Base-by-base conservation (phyloP, 2,797 vertebrate species). In the Geotrypetes seraphini region DNA sequence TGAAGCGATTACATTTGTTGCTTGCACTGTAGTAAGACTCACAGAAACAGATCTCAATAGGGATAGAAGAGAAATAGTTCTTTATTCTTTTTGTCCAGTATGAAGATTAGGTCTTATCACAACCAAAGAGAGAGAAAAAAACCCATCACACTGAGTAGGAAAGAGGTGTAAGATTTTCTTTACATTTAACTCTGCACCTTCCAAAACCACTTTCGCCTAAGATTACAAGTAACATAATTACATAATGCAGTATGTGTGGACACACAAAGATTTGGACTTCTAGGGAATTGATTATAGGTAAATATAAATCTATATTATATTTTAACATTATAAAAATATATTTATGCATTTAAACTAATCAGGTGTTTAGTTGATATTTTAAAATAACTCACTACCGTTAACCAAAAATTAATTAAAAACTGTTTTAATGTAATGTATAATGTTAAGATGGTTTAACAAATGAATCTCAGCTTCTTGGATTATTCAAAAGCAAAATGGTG, bases 1-100 rank as follows among this genome's bases (percentile, higher is more conserved):
- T 46, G 57, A 80, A 66, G 79, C 78, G 81, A 78, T 85, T 83
- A 78, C 69, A 69, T 82, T 77, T 81, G 78, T 72, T 71, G 63
- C 66, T 66, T 62, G 55, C 67, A 49, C 69, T 62, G 57, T 71
- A 76, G 60, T 55, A 52, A 63, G 51, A 71, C 69, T 63, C 57
- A 65, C 61, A 75, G 78, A 73, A 75, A 70, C 63, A 73, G 74
- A 64, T 65, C 60, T 74, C 55, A 43, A 62, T 53, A 53, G 60
- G 63, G 65, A 76, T 46, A 75, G 66, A 63, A 60, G 62, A 79
- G 69, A 81, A 72, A 55, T 56, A 16, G 51, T 70, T 59, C 49
- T 59, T 62, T 53, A 45, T 53, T 66, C 73, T 70, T 83, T 83
- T 83, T 82, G 72, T 85, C 47, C 47, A 43, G 48, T 26, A 19